These are phyloP conservation scores for Parelbella ahira DNA, from an alignment of 2,888 invertebrate species.

Conservation along the genomic window DNA sequence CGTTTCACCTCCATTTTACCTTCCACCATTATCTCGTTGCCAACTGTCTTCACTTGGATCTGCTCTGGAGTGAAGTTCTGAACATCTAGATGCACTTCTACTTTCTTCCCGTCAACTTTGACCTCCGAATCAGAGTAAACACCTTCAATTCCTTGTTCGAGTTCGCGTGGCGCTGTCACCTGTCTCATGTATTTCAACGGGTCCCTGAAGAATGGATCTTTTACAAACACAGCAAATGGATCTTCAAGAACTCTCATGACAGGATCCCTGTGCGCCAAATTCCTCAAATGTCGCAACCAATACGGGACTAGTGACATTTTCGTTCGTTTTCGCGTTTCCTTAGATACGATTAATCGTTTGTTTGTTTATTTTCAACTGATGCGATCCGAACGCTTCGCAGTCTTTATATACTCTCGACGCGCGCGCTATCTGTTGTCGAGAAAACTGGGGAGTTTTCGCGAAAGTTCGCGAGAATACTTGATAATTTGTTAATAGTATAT, in stretches of 20 bases:
- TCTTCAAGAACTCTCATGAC: slow-evolving; percentile 55
- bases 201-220: slow-evolving; percentile 68
- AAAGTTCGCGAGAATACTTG: no score
- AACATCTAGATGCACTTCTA: slow-evolving; percentile 87
- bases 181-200: slow-evolving; percentile 56
- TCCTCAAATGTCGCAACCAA: slow-evolving; percentile 68
- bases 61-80: slow-evolving; percentile 90
- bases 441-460: slow-evolving; percentile 44
- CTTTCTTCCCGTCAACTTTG: slow-evolving; percentile 83
- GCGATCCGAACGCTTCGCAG: slow-evolving; percentile 28
- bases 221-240: slow-evolving; percentile 51
- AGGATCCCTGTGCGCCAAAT: slow-evolving; percentile 55
- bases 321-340: slow-evolving; percentile 25
- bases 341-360: slow-evolving; percentile 28
- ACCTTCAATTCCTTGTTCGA: slow-evolving; percentile 64
- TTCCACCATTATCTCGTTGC: slow-evolving; percentile 86
- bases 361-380: slow-evolving; percentile 43
- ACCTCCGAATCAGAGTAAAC: slow-evolving; percentile 79
- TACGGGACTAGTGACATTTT: slow-evolving; percentile 70
- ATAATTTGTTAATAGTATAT: no score
- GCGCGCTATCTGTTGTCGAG: slow-evolving; percentile 53
- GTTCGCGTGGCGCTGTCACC: slow-evolving; percentile 43
- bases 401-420: slow-evolving; percentile 49
- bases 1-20: slow-evolving; percentile 89
- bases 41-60: slow-evolving; percentile 88